Evolutionary conservation across 2,888 invertebrate genomes (phyloP), one percentile per base, ranked within the genome.

Genomic region (Hemaris fuciformis): DNA sequence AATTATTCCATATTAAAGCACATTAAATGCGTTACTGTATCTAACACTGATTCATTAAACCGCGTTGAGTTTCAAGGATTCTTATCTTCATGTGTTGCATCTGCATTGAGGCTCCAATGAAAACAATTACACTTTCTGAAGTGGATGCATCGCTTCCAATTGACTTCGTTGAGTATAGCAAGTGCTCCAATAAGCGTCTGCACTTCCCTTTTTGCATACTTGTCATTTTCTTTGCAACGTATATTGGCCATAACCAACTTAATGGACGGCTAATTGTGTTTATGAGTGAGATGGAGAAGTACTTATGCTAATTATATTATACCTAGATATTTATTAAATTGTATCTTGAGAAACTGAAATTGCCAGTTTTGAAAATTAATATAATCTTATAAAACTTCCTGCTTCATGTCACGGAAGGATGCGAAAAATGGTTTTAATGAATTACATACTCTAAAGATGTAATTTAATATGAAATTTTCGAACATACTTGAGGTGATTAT

Each of bases 51-150:
- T 27, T 27, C 15, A 4, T 25, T n/a, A 38, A 38, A 27, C 27
- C 4, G 15, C 13, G 13, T 31, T 53, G 27, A n/a, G 18, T 53
- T 53, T 31, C 53, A 53, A 48, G 31, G 27, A 18, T 31, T 38
- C 38, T 38, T 53, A 53, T 53, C 53, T 53, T 53, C 15, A 46
- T 34, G 43, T 43, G 42, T 23, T 38, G 41, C 41, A 57, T 59
- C 43, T 23, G 59, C 41, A 64, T 64, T 59, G 53, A 59, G 38
- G 66, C 68, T 7, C 41, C 58, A 65, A 67, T 60, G 62, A 63
- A 63, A 65, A 64, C 64, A 62, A 70, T 70, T 67, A 66, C 25
- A 60, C 57, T 48, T 45, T 62, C 64, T 60, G 64, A 63, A 57
- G 59, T 61, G 67, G 59, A 15, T 42, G 18, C 27, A 43, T 58